These are phyloP conservation scores for Gambusia affinis DNA, from an alignment of 2,113 vertebrate species.

Conservation along the genomic window DNA sequence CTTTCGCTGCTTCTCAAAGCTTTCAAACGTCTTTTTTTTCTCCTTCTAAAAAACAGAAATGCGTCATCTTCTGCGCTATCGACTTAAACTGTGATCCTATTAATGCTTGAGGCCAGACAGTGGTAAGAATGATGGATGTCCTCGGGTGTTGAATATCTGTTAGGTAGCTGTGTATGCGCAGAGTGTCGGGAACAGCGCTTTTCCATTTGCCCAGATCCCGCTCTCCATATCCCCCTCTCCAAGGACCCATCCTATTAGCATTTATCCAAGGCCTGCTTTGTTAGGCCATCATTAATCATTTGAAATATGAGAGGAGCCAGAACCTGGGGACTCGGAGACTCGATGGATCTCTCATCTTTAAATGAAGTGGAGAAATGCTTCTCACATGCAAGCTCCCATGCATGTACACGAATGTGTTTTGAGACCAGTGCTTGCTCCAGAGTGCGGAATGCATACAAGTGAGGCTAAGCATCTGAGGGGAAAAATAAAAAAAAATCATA, in stretches of 20 bases:
- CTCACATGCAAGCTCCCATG: slow-evolving; percentile 36
- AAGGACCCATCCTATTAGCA: slow-evolving; percentile 77
- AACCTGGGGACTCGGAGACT: slow-evolving; percentile 59
- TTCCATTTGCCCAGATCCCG: slow-evolving; percentile 52
- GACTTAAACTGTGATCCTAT: slow-evolving; percentile 64
- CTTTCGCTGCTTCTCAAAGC: slow-evolving; percentile 41
- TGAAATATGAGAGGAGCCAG: slow-evolving; percentile 72
- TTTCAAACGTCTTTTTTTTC: slow-evolving; percentile 20
- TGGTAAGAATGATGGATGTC: slow-evolving; percentile 73
- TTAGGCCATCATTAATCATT: slow-evolving; percentile 80
- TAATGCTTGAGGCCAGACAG: slow-evolving; percentile 63
- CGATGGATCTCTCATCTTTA: slow-evolving; percentile 70
- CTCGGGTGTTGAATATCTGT: slow-evolving; percentile 71
- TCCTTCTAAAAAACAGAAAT: slow-evolving; percentile 38
- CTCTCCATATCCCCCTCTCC: slow-evolving; percentile 70
- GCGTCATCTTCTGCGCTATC: slow-evolving; percentile 51
- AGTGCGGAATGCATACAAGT: slow-evolving; percentile 1
- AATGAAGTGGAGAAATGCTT: slow-evolving; percentile 62
- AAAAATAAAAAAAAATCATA: neutral
- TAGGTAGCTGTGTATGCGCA: slow-evolving; percentile 71
- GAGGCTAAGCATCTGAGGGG: slow-evolving; percentile 3
- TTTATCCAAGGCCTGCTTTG: slow-evolving; percentile 77
- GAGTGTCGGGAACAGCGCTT: slow-evolving; percentile 57
- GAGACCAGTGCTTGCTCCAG: slow-evolving; percentile 8
- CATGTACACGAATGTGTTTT: slow-evolving; percentile 3